A percentile compares a stretch with the other conserved stretches of the same genome.
phyloP scores from a whole-genome alignment of 53 echinoderm and acorn worm genomes.

The Zoroaster sp. region DNA sequence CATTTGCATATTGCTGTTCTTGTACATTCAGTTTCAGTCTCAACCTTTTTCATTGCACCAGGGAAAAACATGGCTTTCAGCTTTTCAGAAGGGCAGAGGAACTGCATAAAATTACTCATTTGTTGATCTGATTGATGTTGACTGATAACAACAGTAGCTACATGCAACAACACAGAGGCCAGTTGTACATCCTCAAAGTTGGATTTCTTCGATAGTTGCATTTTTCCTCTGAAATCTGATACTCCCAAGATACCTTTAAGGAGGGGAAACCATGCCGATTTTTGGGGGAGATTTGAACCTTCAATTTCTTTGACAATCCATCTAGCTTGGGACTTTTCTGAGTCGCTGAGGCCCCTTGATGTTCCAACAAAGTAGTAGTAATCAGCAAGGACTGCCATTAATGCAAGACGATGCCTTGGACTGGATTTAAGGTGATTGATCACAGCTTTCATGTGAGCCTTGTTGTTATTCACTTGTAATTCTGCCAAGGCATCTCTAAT shows the following conservation, averaged over 20 bases:
- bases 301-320: conserved; percentile 22
- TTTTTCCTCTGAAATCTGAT: conserved; percentile 44
- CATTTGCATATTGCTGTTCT: background rate
- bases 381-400: conserved; percentile 45
- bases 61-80: background rate
- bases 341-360: conserved; percentile 12
- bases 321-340: background rate
- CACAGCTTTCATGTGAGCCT: background rate
- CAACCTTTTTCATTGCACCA: background rate
- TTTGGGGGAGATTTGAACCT: background rate
- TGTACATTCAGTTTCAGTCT: background rate
- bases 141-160: conserved; percentile 20
- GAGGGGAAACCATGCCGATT: conserved; percentile 7
- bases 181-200: conserved; percentile 9
- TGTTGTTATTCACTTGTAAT: background rate
- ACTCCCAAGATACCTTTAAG: conserved; percentile 35
- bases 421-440: background rate
- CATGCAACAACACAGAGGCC: conserved; percentile 41
- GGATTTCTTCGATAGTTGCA: conserved; percentile 44
- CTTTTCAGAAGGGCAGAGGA: background rate
- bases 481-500: conserved; percentile 25
- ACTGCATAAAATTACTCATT: background rate
- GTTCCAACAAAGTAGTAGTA: conserved; percentile 20
- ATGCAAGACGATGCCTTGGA: conserved; percentile 42
- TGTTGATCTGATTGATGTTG: background rate